phyloP scores from a whole-genome alignment of 2,888 invertebrate genomes.

The Acronicta psi region DNA sequence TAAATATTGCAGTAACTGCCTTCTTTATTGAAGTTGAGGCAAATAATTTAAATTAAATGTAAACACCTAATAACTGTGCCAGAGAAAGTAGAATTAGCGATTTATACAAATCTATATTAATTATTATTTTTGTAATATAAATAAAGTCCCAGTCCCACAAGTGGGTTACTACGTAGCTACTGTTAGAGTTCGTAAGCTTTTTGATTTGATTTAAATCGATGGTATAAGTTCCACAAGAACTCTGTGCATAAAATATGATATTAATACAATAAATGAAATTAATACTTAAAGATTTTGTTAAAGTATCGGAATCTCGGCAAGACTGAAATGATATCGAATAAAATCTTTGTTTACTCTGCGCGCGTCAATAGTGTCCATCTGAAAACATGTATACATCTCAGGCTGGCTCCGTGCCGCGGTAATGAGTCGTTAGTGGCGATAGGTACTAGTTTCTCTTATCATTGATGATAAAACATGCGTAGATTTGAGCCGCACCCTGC shows the following conservation, averaged over 20 bases:
- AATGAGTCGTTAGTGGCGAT: slow-evolving; percentile 75
- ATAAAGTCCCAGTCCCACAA: no score
- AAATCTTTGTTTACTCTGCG: no score
- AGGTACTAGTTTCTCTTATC: slow-evolving; percentile 85
- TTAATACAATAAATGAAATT: no score
- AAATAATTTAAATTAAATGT: not conserved
- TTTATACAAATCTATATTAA: not conserved
- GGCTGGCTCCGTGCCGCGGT: slow-evolving; percentile 51
- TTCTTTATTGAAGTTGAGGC: not conserved
- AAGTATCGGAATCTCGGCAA: no score
- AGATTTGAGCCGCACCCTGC: slow-evolving; percentile 81
- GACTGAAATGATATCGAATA: no score
- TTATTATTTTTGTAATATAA: not conserved
- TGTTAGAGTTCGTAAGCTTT: no score
- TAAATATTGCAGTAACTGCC: not conserved
- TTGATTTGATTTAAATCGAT: no score
- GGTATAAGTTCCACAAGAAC: no score
- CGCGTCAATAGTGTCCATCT: no score
- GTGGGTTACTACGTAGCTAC: not conserved
- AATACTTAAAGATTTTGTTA: no score
- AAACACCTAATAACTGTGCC: not conserved
- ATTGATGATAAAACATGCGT: slow-evolving; percentile 85
- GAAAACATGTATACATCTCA: slow-evolving; percentile 44
- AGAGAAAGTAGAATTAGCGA: not conserved
- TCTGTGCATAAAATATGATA: no score